Evolutionary conservation across 2,888 invertebrate genomes (phyloP).

Genomic region (Leuctra nigra): DNA sequence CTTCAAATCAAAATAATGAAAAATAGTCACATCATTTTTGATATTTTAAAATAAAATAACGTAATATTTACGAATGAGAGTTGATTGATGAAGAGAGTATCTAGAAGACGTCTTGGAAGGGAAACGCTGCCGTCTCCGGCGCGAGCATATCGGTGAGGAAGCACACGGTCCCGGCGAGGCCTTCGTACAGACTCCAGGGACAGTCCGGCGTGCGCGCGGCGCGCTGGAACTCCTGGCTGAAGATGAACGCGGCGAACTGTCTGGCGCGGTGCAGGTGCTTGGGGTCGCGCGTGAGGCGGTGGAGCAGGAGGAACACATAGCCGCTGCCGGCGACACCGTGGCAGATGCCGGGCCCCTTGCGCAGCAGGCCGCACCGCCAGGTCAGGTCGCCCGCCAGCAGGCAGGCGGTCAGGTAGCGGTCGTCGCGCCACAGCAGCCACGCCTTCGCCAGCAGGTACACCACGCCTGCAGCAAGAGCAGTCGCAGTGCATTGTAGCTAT

Average conservation of each 20-base stretch:
- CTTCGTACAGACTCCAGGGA: constrained; percentile 81
- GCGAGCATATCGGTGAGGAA: constrained; percentile 68
- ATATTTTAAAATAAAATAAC: too few species aligned
- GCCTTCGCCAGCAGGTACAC: constrained; percentile 78
- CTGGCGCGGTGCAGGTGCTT: constrained; percentile 68
- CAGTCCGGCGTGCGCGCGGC: constrained; percentile 70
- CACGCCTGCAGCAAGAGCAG: constrained; percentile 49
- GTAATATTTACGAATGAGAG: too few species aligned
- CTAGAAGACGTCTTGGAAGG: constrained; percentile 69
- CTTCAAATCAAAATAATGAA: too few species aligned
- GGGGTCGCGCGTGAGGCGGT: constrained; percentile 63
- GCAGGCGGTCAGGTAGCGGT: constrained; percentile 63
- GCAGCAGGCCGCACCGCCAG: constrained; percentile 75
- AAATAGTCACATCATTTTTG: too few species aligned
- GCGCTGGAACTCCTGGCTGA: constrained; percentile 54
- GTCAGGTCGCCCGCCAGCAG: constrained; percentile 64
- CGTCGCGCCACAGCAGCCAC: constrained; percentile 64
- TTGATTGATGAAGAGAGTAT: neutral
- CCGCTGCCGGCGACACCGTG: constrained; percentile 83
- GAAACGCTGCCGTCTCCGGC: constrained; percentile 70
- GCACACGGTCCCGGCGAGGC: constrained; percentile 78
- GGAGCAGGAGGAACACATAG: constrained; percentile 69
- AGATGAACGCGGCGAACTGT: constrained; percentile 70
- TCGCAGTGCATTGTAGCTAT: too few species aligned
- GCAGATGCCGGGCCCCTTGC: constrained; percentile 85